Percentiles rank a stretch among this genome's conserved stretches.
phyloP scores from a whole-genome alignment of 2,113 vertebrate species.

The Brachirus orientalis region DNA sequence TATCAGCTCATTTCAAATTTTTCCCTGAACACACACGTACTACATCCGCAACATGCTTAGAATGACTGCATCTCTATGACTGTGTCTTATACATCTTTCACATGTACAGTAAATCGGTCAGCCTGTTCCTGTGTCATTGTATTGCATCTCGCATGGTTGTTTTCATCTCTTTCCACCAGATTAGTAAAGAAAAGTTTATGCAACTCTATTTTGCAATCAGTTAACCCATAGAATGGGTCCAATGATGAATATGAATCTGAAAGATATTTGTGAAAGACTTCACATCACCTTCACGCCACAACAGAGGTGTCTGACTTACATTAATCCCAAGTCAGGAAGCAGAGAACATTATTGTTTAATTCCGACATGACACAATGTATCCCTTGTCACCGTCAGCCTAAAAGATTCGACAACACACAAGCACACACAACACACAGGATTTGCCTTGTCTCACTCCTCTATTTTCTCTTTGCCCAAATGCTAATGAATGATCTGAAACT shows the following conservation, averaged over 20 bases:
- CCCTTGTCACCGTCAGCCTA: not conserved
- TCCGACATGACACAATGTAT: constrained; percentile 7
- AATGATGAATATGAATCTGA: not conserved
- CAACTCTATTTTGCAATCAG: not conserved
- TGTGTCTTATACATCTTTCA: too few species aligned
- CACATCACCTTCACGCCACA: too few species aligned
- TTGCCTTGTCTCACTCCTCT: not conserved
- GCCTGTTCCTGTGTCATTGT: too few species aligned
- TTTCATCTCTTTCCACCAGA: too few species aligned
- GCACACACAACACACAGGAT: constrained; percentile 14
- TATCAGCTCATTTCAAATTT: not conserved
- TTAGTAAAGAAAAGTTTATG: not conserved
- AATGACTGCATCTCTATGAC: too few species aligned
- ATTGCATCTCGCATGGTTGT: too few species aligned
- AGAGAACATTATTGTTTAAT: not conserved
- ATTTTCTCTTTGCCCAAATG: constrained; percentile 31
- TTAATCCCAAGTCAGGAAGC: not conserved
- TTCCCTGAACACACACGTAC: too few species aligned
- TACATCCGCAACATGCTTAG: too few species aligned
- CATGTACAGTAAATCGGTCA: too few species aligned
- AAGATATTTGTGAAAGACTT: not conserved
- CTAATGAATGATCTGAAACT: constrained; percentile 9
- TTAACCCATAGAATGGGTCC: not conserved
- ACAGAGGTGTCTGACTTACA: not conserved
- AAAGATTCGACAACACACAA: not conserved